Conservation (phyloP, 2,888 invertebrate species). For the Pollenia labialis region DNA sequence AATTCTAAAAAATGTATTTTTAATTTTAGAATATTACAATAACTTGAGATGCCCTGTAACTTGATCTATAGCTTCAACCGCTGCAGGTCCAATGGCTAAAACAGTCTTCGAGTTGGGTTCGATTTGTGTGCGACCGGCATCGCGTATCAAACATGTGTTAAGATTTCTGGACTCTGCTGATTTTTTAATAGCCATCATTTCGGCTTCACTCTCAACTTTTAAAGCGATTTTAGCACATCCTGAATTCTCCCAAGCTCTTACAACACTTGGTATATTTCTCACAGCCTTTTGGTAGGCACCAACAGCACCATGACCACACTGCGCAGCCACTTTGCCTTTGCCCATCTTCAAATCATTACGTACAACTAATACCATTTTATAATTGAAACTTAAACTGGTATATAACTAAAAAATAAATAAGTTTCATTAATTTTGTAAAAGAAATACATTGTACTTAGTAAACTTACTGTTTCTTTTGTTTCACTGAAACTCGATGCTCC, state of each 20-base stretch:
- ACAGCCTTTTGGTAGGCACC: conserved; percentile 91
- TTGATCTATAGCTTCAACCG: conserved; percentile 89
- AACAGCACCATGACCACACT: conserved; percentile 97
- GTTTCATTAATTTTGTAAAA: not conserved
- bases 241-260: conserved; percentile 86
- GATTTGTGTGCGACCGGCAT: conserved; percentile 97
- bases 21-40: conserved; percentile 85
- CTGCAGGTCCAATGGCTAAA: conserved; percentile 96
- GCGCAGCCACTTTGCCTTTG: conserved; percentile 97
- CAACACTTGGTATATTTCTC: conserved; percentile 86
- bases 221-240: conserved; percentile 96
- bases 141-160: conserved; percentile 90
- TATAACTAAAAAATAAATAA: conserved; percentile 75
- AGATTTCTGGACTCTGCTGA: conserved; percentile 89
- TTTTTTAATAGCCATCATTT: conserved; percentile 88
- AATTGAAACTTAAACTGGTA: conserved; percentile 85
- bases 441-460: not conserved
- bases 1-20: conserved; percentile 17
- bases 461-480: conserved; percentile 74
- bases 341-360: conserved; percentile 97
- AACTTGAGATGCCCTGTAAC: conserved; percentile 95
- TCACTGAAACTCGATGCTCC: not conserved
- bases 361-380: conserved; percentile 93
- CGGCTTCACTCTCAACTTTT: conserved; percentile 90
- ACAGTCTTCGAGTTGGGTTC: conserved; percentile 95